These are phyloP conservation scores for Piprites chloris DNA, from an alignment of 2,113 vertebrate species.

Conservation along the genomic window DNA sequence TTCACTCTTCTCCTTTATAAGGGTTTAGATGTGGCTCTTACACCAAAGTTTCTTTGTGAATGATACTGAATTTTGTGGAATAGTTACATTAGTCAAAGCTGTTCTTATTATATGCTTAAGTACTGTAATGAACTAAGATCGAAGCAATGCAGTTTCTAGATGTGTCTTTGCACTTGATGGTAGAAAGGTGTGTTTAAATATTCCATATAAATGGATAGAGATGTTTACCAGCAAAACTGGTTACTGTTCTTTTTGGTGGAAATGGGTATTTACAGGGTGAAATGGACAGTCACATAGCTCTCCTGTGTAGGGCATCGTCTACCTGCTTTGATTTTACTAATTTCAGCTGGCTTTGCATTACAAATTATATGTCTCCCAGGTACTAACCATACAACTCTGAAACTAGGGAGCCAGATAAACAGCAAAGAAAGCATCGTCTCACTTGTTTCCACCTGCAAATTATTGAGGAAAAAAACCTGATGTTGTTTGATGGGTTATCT, in stretches of 20 bases:
- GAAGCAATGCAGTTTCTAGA: not conserved
- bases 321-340: not conserved
- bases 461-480: conserved; percentile 63
- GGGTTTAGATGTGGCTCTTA: not conserved
- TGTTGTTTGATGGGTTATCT: conserved; percentile 78
- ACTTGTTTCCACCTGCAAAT: conserved; percentile 77
- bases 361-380: conserved; percentile 73
- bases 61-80: not conserved
- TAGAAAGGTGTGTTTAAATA: not conserved
- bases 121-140: not conserved
- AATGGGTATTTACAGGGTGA: not conserved
- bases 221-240: not conserved
- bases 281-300: not conserved
- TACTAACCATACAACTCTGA: conserved; percentile 76
- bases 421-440: conserved; percentile 82
- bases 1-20: not conserved
- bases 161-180: not conserved
- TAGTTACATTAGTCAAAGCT: not conserved
- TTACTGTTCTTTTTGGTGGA: not conserved
- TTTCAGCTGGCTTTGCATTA: conserved; percentile 74
- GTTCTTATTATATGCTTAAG: not conserved
- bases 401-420: conserved; percentile 79
- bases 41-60: not conserved
- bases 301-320: conserved; percentile 73
- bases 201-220: not conserved